A percentile compares a stretch with the other conserved stretches of the same genome.
Evolutionary conservation across 2,888 invertebrate species (phyloP).

Genomic region (Drosophila parthenogenetica): DNA sequence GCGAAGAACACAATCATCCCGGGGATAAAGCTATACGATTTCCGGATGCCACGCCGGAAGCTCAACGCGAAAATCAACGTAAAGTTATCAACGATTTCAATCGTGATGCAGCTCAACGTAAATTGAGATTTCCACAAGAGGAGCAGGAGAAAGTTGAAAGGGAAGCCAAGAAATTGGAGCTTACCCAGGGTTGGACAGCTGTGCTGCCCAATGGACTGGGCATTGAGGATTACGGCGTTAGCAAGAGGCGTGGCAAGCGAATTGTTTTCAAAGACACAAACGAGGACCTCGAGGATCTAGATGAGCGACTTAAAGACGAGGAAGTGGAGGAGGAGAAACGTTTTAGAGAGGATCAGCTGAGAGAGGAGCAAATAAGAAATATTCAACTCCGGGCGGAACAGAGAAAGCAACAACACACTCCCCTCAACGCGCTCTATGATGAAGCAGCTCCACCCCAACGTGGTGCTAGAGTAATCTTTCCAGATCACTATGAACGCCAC

Average conservation of each 20-base stretch:
- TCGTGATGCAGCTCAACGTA: constrained; percentile 67
- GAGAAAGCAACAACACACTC: constrained; percentile 32
- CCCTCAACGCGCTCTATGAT: constrained; percentile 58
- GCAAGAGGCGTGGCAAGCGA: constrained; percentile 57
- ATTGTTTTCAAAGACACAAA: constrained; percentile 72
- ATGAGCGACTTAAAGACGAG: constrained; percentile 32
- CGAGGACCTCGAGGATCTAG: constrained; percentile 49
- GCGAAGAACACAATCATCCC: constrained; percentile 45
- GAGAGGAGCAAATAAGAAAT: constrained; percentile 29
- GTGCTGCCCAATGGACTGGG: constrained; percentile 63
- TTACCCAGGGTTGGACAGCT: constrained; percentile 57
- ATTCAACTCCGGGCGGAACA: constrained; percentile 26
- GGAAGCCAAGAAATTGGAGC: constrained; percentile 43
- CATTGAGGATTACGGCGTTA: constrained; percentile 42
- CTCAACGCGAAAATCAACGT: constrained; percentile 26
- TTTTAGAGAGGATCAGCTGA: constrained; percentile 26
- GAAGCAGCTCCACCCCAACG: constrained; percentile 73
- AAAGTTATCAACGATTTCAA: constrained; percentile 73
- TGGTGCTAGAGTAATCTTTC: constrained; percentile 85
- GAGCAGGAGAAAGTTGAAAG: constrained; percentile 35
- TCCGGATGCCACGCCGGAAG: constrained; percentile 63
- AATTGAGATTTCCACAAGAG: constrained; percentile 75
- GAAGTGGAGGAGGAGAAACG: constrained; percentile 20
- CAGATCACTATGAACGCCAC: constrained; percentile 84
- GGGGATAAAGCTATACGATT: constrained; percentile 50